A percentile compares a stretch with the other conserved stretches of the same genome.
Evolutionary conservation across 2,797 vertebrate genomes (phyloP).

Genomic region (Helicolenus hilgendorfi): DNA sequence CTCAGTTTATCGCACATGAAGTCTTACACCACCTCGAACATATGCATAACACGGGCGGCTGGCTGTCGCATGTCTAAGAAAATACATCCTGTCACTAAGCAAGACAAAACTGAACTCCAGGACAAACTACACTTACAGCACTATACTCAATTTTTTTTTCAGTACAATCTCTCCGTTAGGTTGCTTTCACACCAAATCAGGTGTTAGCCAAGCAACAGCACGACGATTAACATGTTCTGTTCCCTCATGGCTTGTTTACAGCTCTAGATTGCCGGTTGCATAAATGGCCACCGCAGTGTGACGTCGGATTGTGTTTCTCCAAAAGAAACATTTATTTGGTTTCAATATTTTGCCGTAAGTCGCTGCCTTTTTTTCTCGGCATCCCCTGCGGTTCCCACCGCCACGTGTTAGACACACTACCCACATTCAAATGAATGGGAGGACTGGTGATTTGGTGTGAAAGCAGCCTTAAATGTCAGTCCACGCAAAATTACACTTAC

Average conservation of each 20-base stretch:
- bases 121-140: background rate
- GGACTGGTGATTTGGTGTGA: background rate
- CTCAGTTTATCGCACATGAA: conserved; percentile 16
- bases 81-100: conserved; percentile 37
- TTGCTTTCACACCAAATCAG: background rate
- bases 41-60: conserved; percentile 27
- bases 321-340: background rate
- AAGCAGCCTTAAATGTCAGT: background rate
- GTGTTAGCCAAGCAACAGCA: background rate
- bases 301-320: background rate
- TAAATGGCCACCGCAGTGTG: background rate
- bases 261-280: background rate
- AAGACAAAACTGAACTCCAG: conserved; percentile 28
- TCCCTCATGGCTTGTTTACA: background rate
- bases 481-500: background rate
- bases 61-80: conserved; percentile 15
- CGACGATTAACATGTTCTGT: background rate
- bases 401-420: background rate
- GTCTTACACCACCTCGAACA: conserved; percentile 4
- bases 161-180: background rate
- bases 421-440: background rate
- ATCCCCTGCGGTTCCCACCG: background rate
- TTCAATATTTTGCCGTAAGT: background rate
- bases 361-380: background rate
- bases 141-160: background rate